These are phyloP conservation scores for Hirtodrosophila confusa DNA, from an alignment of 2,888 invertebrate species.

Conservation along the genomic window DNA sequence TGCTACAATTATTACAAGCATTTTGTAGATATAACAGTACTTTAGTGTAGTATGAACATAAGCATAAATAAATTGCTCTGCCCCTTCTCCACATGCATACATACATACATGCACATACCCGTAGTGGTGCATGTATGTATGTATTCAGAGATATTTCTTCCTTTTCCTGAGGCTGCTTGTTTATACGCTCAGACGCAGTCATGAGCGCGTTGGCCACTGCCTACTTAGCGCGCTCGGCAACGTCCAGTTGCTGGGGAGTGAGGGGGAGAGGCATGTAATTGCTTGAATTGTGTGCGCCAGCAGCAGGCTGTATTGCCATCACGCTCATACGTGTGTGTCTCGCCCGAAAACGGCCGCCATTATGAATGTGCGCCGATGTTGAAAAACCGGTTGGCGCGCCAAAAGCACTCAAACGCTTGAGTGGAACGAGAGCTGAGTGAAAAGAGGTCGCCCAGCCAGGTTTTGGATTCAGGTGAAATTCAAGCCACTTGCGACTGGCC, in stretches of 20 bases:
- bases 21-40: neutral
- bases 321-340: conserved; percentile 39
- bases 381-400: conserved; percentile 71
- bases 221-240: conserved; percentile 52
- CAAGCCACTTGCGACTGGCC: conserved; percentile 76
- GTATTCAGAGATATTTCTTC: conserved; percentile 21
- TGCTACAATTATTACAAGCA: too few relatives aligned
- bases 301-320: conserved; percentile 35
- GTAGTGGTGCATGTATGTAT: too few relatives aligned
- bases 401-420: conserved; percentile 70
- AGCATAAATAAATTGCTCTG: conserved; percentile 46
- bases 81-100: conserved; percentile 6
- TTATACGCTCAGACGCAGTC: conserved; percentile 75
- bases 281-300: conserved; percentile 62
- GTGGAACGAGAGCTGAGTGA: conserved; percentile 46
- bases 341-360: conserved; percentile 70
- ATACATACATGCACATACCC: too few relatives aligned
- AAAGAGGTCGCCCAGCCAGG: conserved; percentile 21
- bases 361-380: conserved; percentile 73
- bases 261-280: conserved; percentile 62
- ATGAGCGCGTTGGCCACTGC: conserved; percentile 81
- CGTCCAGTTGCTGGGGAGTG: conserved; percentile 26
- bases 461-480: conserved; percentile 73
- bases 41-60: conserved; percentile 20
- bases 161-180: conserved; percentile 61